Conservation (phyloP, 2,888 invertebrate genomes). For the Heliconius ismenius region DNA sequence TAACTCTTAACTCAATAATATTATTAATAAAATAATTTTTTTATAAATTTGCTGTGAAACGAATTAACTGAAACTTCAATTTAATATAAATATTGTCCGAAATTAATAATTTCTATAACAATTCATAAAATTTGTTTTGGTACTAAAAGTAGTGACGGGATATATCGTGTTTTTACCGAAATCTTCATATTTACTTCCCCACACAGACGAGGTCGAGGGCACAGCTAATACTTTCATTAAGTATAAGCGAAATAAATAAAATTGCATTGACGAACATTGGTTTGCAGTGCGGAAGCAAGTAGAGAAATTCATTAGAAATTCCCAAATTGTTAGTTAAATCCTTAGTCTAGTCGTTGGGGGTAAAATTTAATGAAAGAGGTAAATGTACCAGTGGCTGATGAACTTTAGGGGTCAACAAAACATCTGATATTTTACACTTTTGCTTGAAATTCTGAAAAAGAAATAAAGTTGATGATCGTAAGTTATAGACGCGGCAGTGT, state of each 20-base stretch:
- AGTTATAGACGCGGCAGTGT: background rate
- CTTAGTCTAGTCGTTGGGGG: conserved; percentile 2
- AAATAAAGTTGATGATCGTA: background rate
- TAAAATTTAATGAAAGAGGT: conserved; percentile 1
- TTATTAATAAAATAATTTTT: too few relatives aligned
- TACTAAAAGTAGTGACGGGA: too few relatives aligned
- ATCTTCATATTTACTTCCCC: too few relatives aligned
- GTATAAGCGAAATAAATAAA: background rate
- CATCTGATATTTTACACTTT: background rate
- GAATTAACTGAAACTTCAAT: too few relatives aligned
- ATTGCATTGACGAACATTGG: background rate
- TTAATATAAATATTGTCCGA: too few relatives aligned
- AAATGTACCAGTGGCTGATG: conserved; percentile 8
- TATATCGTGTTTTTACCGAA: too few relatives aligned
- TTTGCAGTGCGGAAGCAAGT: background rate
- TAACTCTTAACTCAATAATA: too few relatives aligned
- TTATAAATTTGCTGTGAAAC: too few relatives aligned
- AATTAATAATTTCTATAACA: too few relatives aligned
- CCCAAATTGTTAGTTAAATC: too few relatives aligned
- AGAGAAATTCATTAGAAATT: background rate
- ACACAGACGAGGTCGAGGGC: too few relatives aligned
- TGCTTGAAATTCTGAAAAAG: background rate
- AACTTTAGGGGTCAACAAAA: background rate
- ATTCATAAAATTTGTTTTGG: too few relatives aligned
- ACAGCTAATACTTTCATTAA: background rate